Conservation (phyloP, 2,888 invertebrate genomes). For the Mimachlamys varia region DNA sequence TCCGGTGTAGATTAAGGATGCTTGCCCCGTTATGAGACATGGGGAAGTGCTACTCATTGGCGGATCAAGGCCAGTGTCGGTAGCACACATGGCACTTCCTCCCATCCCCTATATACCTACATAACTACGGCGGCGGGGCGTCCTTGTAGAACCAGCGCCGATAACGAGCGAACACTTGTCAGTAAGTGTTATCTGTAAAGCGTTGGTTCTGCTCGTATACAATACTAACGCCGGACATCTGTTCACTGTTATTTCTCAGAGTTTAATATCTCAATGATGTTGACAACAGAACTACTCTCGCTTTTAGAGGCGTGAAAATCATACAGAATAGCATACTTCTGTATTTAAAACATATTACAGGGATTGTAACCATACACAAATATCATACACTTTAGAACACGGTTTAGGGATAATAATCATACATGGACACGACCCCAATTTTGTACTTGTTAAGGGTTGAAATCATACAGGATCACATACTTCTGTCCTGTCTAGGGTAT, state of each 20-base stretch:
- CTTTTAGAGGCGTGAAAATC: neutral
- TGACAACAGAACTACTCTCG: neutral
- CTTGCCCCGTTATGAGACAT: neutral
- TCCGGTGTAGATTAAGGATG: constrained; percentile 26
- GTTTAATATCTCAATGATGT: neutral
- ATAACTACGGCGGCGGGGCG: neutral
- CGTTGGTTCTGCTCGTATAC: neutral
- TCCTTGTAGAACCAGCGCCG: neutral
- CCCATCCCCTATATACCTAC: neutral
- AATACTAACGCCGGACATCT: neutral
- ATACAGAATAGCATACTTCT: no score
- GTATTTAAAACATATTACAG: no score
- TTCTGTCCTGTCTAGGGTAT: no score
- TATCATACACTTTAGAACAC: no score
- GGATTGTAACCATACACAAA: no score
- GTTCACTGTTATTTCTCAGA: neutral
- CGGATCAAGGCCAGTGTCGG: constrained; percentile 21
- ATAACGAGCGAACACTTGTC: constrained; percentile 26
- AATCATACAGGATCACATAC: no score
- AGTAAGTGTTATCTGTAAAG: constrained; percentile 21
- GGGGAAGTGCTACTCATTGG: constrained; percentile 26
- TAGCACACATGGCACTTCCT: constrained; percentile 28
- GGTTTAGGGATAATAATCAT: no score
- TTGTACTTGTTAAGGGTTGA: no score
- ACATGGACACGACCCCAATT: no score